Evolutionary conservation across 1,140 invertebrate genomes (phyloP).

Genomic region (Pseudomyrmex concolor): DNA sequence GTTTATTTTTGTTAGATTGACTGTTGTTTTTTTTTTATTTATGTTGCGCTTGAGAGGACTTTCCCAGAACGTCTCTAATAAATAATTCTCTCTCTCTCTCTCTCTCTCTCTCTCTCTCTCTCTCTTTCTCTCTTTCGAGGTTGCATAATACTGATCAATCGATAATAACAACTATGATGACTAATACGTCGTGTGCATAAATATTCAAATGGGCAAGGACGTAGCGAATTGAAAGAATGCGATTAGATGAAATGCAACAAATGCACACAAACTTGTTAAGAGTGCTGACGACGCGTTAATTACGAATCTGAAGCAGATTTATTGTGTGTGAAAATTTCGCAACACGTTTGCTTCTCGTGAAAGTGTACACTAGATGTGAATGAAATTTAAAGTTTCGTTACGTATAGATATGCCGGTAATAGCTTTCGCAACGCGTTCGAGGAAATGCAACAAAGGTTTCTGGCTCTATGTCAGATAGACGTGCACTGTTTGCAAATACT

Average conservation of each 20-base stretch:
- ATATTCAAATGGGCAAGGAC: slow-evolving; percentile 24
- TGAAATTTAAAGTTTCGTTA: slow-evolving; percentile 56
- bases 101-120: no score
- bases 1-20: no score
- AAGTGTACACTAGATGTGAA: slow-evolving; percentile 23
- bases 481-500: slow-evolving; percentile 67
- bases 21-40: no score
- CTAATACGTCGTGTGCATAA: slow-evolving; percentile 27
- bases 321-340: background rate
- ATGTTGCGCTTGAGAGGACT: no score
- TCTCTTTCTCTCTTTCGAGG: background rate
- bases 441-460: slow-evolving; percentile 66
- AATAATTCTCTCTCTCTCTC: no score
- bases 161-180: slow-evolving; percentile 36
- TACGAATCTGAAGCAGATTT: background rate
- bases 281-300: background rate
- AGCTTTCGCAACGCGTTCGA: slow-evolving; percentile 38
- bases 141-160: slow-evolving; percentile 21
- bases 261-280: no score
- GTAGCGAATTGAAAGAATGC: slow-evolving; percentile 16
- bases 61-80: no score
- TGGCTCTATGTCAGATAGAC: slow-evolving; percentile 66
- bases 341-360: slow-evolving; percentile 5
- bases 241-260: background rate
- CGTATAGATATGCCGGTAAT: slow-evolving; percentile 52